phyloP scores from a whole-genome alignment of 2,797 vertebrate species.

The Pseudotriccus pelzelni region DNA sequence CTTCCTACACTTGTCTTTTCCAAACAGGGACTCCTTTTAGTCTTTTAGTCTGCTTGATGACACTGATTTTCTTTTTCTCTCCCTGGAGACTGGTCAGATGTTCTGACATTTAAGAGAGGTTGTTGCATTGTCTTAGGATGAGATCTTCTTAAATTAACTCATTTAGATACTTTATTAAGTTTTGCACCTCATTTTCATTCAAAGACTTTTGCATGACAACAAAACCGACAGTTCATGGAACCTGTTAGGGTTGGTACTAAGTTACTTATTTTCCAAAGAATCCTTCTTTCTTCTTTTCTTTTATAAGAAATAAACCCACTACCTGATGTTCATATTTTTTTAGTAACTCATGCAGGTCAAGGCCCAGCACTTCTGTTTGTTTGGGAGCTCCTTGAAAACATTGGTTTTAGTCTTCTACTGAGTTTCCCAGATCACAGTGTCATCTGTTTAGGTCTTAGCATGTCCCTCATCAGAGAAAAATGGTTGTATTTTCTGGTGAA shows the following conservation, averaged over 20 bases:
- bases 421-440: constrained; percentile 4
- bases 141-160: neutral
- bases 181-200: neutral
- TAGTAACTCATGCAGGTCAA: neutral
- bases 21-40: neutral
- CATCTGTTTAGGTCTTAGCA: constrained; percentile 8
- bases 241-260: neutral
- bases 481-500: constrained; percentile 48
- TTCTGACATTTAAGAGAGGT: neutral
- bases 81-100: neutral
- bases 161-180: neutral
- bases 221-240: neutral
- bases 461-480: constrained; percentile 34
- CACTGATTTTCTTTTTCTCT: neutral
- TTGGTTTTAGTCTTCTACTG: neutral
- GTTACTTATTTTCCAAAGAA: neutral
- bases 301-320: neutral
- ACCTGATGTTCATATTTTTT: neutral
- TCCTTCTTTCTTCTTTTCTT: neutral
- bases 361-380: neutral
- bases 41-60: neutral
- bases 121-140: neutral
- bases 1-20: neutral
- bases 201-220: neutral
- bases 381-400: neutral